A percentile compares a stretch with the other conserved stretches of the same genome.
Evolutionary conservation across 1,140 invertebrate genomes (phyloP).

Genomic region (Brachionus paranguensis): DNA sequence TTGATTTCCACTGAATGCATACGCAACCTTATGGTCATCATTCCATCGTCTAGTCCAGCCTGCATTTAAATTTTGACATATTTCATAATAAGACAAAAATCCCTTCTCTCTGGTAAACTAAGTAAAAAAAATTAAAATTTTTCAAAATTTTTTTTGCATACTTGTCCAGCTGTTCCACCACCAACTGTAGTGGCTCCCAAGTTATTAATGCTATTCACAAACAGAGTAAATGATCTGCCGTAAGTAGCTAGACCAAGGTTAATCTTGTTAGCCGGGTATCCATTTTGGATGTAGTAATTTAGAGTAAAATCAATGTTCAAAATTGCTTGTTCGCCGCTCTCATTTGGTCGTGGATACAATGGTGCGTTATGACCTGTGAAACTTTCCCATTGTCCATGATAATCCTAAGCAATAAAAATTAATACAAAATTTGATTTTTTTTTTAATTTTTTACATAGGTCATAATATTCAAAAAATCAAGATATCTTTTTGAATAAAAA

Average conservation of each 20-base stretch:
- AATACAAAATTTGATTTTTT: too few relatives aligned
- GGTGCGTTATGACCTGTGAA: conserved; percentile 20
- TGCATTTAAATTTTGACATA: conserved; percentile 45
- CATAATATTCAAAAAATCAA: conserved; percentile 87
- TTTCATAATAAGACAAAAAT: conserved; percentile 85
- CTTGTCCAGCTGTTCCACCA: conserved; percentile 71
- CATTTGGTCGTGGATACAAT: conserved; percentile 22
- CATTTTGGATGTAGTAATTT: conserved; percentile 66
- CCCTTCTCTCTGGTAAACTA: conserved; percentile 76
- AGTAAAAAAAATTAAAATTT: conserved; percentile 69
- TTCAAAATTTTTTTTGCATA: conserved; percentile 79
- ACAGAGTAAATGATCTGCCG: conserved; percentile 74
- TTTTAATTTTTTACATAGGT: conserved; percentile 81
- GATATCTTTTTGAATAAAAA: conserved; percentile 39
- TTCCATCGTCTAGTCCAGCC: not conserved
- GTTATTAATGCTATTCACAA: conserved; percentile 67
- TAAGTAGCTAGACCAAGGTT: conserved; percentile 79
- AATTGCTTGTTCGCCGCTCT: not conserved
- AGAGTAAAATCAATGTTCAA: conserved; percentile 46
- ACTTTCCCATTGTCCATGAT: conserved; percentile 37
- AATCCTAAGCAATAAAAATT: conserved; percentile 47
- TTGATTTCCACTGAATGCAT: conserved; percentile 75
- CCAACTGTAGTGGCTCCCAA: conserved; percentile 71
- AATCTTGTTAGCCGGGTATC: conserved; percentile 72
- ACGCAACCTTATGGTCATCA: conserved; percentile 58